phyloP scores from a whole-genome alignment of 2,888 invertebrate genomes.

The Diploptera punctata region DNA sequence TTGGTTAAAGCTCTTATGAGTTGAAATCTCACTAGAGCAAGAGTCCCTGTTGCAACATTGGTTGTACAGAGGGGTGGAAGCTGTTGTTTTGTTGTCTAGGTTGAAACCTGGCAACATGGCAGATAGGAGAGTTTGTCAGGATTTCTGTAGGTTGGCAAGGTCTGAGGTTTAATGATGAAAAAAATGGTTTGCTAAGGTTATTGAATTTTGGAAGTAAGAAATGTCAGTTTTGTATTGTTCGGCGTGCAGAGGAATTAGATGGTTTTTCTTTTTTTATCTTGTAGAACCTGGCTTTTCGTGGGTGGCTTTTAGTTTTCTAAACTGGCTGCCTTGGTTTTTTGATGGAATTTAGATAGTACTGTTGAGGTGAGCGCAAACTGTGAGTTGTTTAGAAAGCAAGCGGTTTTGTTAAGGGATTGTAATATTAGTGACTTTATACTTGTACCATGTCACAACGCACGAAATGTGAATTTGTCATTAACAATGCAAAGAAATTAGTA shows the following conservation, averaged over 20 bases:
- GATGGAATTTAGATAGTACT: constrained; percentile 12
- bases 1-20: constrained; percentile 33
- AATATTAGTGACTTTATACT: constrained; percentile 5
- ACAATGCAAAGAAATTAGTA: constrained; percentile 1
- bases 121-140: constrained; percentile 16
- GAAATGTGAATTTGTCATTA: not conserved
- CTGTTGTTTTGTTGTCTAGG: constrained; percentile 30
- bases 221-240: constrained; percentile 10
- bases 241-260: not conserved
- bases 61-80: constrained; percentile 8
- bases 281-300: constrained; percentile 21
- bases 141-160: constrained; percentile 7
- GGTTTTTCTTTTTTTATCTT: constrained; percentile 12
- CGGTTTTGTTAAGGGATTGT: not conserved
- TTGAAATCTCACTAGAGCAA: constrained; percentile 31
- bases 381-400: not conserved
- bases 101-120: constrained; percentile 34
- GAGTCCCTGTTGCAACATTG: constrained; percentile 15
- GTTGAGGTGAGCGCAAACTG: not conserved
- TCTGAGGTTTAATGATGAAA: not conserved
- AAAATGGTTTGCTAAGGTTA: not conserved
- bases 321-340: constrained; percentile 20
- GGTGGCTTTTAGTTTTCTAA: constrained; percentile 12
- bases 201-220: not conserved
- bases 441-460: not conserved